Evolutionary conservation across 2,797 vertebrate species (phyloP).

Genomic region (Parauchenoglanis ngamensis): DNA sequence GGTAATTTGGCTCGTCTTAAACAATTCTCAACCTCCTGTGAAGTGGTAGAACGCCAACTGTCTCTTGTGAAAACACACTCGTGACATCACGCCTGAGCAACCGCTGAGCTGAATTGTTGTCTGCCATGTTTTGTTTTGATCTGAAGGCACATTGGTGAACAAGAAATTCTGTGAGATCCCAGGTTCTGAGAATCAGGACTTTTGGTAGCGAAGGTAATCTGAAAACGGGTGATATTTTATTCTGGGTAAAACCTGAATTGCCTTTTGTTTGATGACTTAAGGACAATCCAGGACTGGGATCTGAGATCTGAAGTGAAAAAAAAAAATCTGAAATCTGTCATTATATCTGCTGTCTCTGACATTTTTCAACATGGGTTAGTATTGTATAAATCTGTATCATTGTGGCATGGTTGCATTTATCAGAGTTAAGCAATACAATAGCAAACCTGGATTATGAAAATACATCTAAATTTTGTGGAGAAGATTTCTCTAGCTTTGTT

Average conservation of each 20-base stretch:
- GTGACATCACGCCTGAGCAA: not conserved
- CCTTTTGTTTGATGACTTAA: not conserved
- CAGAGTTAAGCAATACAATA: not conserved
- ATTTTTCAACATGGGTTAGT: not conserved
- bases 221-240: not conserved
- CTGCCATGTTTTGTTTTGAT: slow-evolving; percentile 6
- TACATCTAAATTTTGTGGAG: not conserved
- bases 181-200: not conserved
- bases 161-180: not conserved
- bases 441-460: not conserved
- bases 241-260: not conserved
- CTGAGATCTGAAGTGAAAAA: no score
- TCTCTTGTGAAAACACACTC: slow-evolving; percentile 1
- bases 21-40: not conserved
- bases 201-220: not conserved
- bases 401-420: not conserved
- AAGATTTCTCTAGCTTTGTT: not conserved
- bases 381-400: not conserved
- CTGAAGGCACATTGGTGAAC: not conserved
- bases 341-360: not conserved
- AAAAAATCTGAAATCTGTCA: not conserved
- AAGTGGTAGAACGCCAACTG: not conserved
- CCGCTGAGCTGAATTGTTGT: not conserved
- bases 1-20: not conserved
- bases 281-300: not conserved